phyloP scores from a whole-genome alignment of 2,888 invertebrate genomes.

The Eurytoma adleriae region DNA sequence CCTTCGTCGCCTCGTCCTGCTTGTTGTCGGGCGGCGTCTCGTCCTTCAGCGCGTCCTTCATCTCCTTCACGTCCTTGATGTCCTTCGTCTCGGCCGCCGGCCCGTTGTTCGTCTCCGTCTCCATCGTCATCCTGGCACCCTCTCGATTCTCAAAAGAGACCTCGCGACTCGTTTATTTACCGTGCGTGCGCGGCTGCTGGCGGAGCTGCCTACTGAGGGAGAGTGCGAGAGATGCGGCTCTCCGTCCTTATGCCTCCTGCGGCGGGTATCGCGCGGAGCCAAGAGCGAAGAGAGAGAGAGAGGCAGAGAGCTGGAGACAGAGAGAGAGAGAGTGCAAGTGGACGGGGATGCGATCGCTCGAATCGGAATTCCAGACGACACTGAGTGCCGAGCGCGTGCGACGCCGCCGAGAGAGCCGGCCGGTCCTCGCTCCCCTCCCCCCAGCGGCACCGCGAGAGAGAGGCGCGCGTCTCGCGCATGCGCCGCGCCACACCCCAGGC shows the following conservation, averaged over 20 bases:
- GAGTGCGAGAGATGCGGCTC: too few relatives aligned
- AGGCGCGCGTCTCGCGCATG: slow-evolving; percentile 25
- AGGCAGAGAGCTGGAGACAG: background rate
- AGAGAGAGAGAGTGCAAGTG: background rate
- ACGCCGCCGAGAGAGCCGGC: slow-evolving; percentile 40
- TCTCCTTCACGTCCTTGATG: slow-evolving; percentile 78
- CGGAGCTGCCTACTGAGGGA: too few relatives aligned
- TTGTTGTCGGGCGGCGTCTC: slow-evolving; percentile 71
- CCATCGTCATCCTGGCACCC: slow-evolving; percentile 78
- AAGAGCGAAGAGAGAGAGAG: background rate
- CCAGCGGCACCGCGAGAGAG: too few relatives aligned
- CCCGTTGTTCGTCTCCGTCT: slow-evolving; percentile 86
- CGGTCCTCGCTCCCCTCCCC: slow-evolving; percentile 33
- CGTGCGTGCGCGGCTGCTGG: too few relatives aligned
- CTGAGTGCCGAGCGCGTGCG: slow-evolving; percentile 42
- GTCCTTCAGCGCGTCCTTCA: slow-evolving; percentile 78
- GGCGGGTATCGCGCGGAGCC: too few relatives aligned
- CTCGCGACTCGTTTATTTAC: too few relatives aligned
- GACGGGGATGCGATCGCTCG: slow-evolving; percentile 10
- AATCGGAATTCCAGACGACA: slow-evolving; percentile 53
- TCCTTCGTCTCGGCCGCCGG: slow-evolving; percentile 81
- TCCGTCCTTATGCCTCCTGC: too few relatives aligned
- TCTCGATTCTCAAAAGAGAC: background rate
- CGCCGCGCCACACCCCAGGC: slow-evolving; percentile 71
- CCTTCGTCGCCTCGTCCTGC: slow-evolving; percentile 71